Evolutionary conservation across 2,113 vertebrate genomes (phyloP).

Genomic region (Halcyon senegalensis): DNA sequence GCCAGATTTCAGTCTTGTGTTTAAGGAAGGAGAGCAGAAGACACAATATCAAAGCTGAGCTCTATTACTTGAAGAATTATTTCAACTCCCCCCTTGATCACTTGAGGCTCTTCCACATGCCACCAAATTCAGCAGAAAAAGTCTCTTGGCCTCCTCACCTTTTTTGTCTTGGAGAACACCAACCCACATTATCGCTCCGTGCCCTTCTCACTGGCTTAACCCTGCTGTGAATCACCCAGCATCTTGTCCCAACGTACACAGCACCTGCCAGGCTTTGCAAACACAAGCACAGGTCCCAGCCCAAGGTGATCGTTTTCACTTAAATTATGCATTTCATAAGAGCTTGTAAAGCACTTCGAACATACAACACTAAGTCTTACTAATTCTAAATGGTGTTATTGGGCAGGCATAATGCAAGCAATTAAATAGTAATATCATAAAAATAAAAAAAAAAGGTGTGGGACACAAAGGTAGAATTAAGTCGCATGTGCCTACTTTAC

Average conservation of each 20-base stretch:
- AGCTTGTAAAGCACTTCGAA: conserved; percentile 9
- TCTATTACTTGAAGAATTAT: background rate
- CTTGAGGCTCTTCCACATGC: background rate
- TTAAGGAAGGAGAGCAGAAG: background rate
- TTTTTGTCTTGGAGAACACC: background rate
- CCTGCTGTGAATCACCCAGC: background rate
- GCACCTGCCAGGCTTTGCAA: background rate
- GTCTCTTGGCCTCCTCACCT: background rate
- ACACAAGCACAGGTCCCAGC: background rate
- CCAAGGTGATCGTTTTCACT: conserved; percentile 11
- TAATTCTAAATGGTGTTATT: background rate
- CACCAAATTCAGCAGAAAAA: background rate
- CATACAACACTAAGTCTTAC: background rate
- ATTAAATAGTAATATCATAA: conserved; percentile 19
- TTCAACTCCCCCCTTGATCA: background rate
- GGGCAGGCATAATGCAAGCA: background rate
- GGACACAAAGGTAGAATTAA: background rate
- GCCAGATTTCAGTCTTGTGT: background rate
- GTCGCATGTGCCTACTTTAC: background rate
- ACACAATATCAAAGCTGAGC: background rate
- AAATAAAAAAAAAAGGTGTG: background rate
- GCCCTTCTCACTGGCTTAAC: background rate
- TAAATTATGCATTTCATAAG: conserved; percentile 7
- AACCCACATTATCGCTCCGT: accelerated
- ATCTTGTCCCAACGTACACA: background rate